Evolutionary conservation across 2,797 vertebrate species (phyloP), one percentile per base, ranked within the genome.

Genomic region (Catostomus latipinnis): DNA sequence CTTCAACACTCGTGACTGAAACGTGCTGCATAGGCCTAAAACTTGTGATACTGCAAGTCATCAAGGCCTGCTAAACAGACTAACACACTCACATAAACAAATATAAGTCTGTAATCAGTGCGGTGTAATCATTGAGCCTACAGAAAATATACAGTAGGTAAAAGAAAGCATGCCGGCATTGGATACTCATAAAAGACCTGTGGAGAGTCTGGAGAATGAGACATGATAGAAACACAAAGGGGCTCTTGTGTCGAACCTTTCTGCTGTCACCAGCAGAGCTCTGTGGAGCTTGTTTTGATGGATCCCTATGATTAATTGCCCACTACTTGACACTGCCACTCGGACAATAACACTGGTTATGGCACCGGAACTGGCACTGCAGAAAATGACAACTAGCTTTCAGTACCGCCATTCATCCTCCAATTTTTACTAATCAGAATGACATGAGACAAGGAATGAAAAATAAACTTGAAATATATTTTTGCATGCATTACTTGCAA

Each of bases 271-370:
- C 83, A 65, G 84, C 83, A 62, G 79, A 82, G 86, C 85, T 85
- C 80, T 81, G 86, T 89, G 87, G 88, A 87, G 88, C 90, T 91
- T 87, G 88, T 91, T 91, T 60, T 89, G 88, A 93, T 91, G 91
- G 91, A 87, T 88, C 88, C 86, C 81, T 82, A 68, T 93, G 92
- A 94, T 94, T 92, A 91, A 94, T 94, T 88, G 91, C 91, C 84
- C 83, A 84, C 90, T 92, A 93, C 93, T 94, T 92, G 91, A 94
- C 91, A 92, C 90, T 89, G 92, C 93, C 92, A 91, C 89, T 90
- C 78, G 83, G 90, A 92, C 92, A 93, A 93, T 91, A 91, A 91
- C 87, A 78, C 2, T 87, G 91, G 90, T 93, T 91, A 90, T 57
- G 71, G 85, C 66, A 63, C 74, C 89, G 88, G 88, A 87, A 85